These are phyloP conservation scores for Pseudomyrmex cubaensis DNA, from an alignment of 1,140 invertebrate species.

Conservation along the genomic window DNA sequence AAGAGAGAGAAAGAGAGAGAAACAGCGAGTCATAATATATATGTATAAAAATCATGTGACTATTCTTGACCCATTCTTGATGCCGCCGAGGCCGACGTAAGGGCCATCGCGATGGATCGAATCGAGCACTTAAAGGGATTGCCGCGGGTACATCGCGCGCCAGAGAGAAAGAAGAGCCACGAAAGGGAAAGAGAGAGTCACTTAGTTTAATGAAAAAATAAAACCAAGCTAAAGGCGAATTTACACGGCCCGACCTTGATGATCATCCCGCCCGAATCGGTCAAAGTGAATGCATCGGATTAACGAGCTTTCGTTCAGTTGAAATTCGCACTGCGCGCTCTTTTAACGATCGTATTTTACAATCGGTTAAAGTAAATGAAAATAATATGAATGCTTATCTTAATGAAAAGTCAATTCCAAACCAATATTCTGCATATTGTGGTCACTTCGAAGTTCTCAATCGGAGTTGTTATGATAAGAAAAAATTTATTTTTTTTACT, in stretches of 20 bases:
- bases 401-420: constrained; percentile 7
- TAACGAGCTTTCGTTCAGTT: constrained; percentile 22
- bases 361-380: constrained; percentile 16
- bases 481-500: not conserved
- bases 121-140: constrained; percentile 64
- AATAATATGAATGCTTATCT: not conserved
- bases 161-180: not conserved
- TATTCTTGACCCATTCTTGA: constrained; percentile 59
- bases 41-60: too few relatives aligned
- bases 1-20: constrained; percentile 1
- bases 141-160: constrained; percentile 22
- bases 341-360: constrained; percentile 23
- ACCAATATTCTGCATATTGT: not conserved
- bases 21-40: too few relatives aligned
- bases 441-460: not conserved
- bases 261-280: constrained; percentile 11
- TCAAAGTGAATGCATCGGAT: constrained; percentile 32
- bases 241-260: constrained; percentile 18
- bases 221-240: constrained; percentile 50
- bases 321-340: not conserved
- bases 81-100: constrained; percentile 33
- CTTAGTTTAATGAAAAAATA: constrained; percentile 66
- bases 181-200: constrained; percentile 13
- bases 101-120: constrained; percentile 48
- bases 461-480: not conserved